A percentile compares a stretch with the other conserved stretches of the same genome.
Evolutionary conservation across 2,113 vertebrate genomes (phyloP).

Genomic region (Noturus placidus): DNA sequence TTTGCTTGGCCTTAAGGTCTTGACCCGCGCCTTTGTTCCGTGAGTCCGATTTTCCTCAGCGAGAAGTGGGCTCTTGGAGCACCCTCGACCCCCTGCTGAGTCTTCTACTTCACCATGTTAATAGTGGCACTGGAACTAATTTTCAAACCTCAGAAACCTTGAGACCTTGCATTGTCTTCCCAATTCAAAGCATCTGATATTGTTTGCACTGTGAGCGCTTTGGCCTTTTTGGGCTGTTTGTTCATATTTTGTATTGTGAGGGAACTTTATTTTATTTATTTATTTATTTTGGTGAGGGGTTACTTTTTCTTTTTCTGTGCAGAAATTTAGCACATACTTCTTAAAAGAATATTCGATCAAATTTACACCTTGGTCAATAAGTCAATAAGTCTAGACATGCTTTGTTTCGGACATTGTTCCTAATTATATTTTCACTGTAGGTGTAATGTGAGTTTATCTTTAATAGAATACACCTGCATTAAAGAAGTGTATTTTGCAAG

Average conservation of each 20-base stretch:
- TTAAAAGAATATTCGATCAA: not conserved
- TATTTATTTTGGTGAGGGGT: not conserved
- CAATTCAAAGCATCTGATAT: conserved; percentile 34
- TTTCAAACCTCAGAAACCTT: conserved; percentile 74
- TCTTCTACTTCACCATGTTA: conserved; percentile 72
- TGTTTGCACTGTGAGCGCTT: conserved; percentile 24
- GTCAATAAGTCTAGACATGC: not conserved
- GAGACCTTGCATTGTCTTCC: conserved; percentile 67
- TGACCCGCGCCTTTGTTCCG: conserved; percentile 69
- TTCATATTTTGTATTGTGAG: not conserved
- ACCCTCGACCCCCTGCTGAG: conserved; percentile 70
- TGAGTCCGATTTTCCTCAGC: conserved; percentile 54
- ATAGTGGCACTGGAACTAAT: conserved; percentile 78
- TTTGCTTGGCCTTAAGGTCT: conserved; percentile 74
- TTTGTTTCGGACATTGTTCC: not conserved
- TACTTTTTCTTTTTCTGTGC: not conserved
- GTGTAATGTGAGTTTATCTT: not conserved
- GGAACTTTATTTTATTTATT: too few species aligned
- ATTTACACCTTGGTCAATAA: not conserved
- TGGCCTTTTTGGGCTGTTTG: not conserved
- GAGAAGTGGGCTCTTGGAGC: conserved; percentile 67
- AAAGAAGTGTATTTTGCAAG: conserved; percentile 10
- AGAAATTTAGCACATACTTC: not conserved
- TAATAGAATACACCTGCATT: not conserved
- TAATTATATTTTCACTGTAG: too few species aligned